Base-by-base conservation (phyloP, 2,797 vertebrate species). In the Rachycentron canadum region DNA sequence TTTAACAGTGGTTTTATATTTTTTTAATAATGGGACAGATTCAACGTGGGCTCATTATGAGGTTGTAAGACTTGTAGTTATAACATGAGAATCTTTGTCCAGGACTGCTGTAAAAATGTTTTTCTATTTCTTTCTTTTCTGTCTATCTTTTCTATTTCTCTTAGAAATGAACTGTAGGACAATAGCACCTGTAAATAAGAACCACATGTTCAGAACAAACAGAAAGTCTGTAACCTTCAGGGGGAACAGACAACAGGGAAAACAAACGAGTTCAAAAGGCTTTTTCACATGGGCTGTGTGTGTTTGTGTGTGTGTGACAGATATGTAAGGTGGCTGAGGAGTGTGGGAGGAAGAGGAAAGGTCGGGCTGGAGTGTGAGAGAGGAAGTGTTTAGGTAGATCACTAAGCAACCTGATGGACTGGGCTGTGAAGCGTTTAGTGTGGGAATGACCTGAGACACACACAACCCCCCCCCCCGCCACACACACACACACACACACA, bases 321-420 rank as follows among this genome's bases (percentile, higher is more conserved):
- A 60, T 36, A 63, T 3, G 10, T 55, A 28, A 53, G 38, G 38
- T 40, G 68, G 34, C 47, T 16, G 55, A 58, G 82, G 66, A 76
- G 70, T 87, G 83, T 84, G 80, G 88, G 85, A 88, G 85, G 36
- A 60, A 14, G 62, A 32, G 16, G 7, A 83, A 47, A 81, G 83
- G 88, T 86, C 79, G 12, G 56, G 28, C 59, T 43, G 85, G 80
- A 80, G 79, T 87, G 83, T 84, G 85, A 86, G 86, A 91, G 84
- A 90, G 86, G 88, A 92, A 91, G 81, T 73, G 58, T 89, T 86
- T 82, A 77, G 82, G 88, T 89, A 68, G 86, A 91, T 88, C 78
- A 90, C 85, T 85, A 53, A 90, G 80, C 77, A 83, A 52, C 71
- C 68, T 84, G 86, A 89, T 69, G 62, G 78, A 83, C 83, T 50